Evolutionary conservation across 2,113 vertebrate species (phyloP), one percentile per base, ranked within the genome.

Genomic region (Sphaerodactylus townsendi): DNA sequence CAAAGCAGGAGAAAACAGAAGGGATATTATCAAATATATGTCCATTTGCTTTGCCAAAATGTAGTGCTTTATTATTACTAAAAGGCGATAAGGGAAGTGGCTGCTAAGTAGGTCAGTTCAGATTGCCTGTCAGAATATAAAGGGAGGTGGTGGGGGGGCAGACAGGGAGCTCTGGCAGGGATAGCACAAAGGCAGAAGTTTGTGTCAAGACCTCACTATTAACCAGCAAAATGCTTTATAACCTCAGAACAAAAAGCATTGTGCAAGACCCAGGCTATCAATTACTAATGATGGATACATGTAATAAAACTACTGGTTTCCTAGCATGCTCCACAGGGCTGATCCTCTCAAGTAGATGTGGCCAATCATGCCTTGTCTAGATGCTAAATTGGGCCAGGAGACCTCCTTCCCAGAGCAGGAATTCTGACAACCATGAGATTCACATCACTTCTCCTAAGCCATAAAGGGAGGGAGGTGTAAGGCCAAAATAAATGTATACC

Each of bases 21-120:
- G 53, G 69, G 80, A 81, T 73, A 82, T 82, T 56, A 82, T 82
- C 69, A 82, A 82, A 82, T 73, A 17, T 62, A 64, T 82, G 80
- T 73, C 80, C 69, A 73, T 62, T 82, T 82, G 30, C 80, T 82
- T 59, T 71, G 56, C 65, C 79, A 73, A 73, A 25, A 59, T 82
- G 69, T 53, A 64, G n/a, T 82, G 80, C 80, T 82, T 82, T 82
- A 62, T 82, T 82, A 82, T 82, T 73, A 82, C 39, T 73, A 62
- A 59, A 73, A 64, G 62, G 69, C 44, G 80, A 82, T 82, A 82
- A 82, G 80, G 70, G 80, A 59, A 82, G 69, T 46, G 69, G 48
- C 80, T 82, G 80, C 28, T 73, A 82, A 73, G 80, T 82, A 82
- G 80, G 80, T 82, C 80, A 82, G 80, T 73, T 64, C 80, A 73